These are phyloP conservation scores for Coregonus ussuriensis DNA, from an alignment of 2,797 vertebrate genomes.

Conservation along the genomic window DNA sequence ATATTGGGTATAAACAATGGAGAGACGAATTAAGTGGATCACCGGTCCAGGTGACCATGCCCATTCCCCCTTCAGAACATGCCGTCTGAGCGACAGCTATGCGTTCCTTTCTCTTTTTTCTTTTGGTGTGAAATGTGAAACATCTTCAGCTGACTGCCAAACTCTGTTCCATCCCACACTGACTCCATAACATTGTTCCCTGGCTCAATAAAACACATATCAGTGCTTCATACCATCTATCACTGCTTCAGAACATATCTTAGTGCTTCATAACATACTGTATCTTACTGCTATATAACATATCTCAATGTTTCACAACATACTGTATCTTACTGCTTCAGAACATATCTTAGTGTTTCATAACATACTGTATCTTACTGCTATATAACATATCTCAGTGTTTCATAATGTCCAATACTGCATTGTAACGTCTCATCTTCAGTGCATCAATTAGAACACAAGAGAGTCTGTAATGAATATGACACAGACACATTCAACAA, in stretches of 20 bases:
- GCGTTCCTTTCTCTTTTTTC: conserved; percentile 8
- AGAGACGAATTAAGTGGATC: conserved; percentile 42
- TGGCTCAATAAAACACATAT: not conserved
- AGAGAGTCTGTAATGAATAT: too few species aligned
- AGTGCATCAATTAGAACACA: not conserved
- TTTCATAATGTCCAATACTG: not conserved
- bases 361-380: too few species aligned
- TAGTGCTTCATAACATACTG: too few species aligned
- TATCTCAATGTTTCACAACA: too few species aligned
- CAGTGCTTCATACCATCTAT: not conserved
- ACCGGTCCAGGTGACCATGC: conserved; percentile 26
- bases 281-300: too few species aligned
- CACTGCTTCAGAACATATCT: not conserved
- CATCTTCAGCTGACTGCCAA: conserved; percentile 36
- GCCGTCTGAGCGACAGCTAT: conserved; percentile 11
- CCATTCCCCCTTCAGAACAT: conserved; percentile 6
- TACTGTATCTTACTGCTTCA: too few species aligned
- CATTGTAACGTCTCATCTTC: not conserved
- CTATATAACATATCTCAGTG: not conserved
- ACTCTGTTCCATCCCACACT: not conserved
- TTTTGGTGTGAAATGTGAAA: conserved; percentile 39
- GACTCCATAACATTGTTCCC: conserved; percentile 30
- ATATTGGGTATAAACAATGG: conserved; percentile 61
- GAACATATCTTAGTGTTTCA: too few species aligned
- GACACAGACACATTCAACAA: not conserved